A percentile compares a stretch with the other conserved stretches of the same genome.
These are phyloP conservation scores for Rhamnusium bicolor DNA, from an alignment of 2,888 invertebrate species.

Conservation along the genomic window DNA sequence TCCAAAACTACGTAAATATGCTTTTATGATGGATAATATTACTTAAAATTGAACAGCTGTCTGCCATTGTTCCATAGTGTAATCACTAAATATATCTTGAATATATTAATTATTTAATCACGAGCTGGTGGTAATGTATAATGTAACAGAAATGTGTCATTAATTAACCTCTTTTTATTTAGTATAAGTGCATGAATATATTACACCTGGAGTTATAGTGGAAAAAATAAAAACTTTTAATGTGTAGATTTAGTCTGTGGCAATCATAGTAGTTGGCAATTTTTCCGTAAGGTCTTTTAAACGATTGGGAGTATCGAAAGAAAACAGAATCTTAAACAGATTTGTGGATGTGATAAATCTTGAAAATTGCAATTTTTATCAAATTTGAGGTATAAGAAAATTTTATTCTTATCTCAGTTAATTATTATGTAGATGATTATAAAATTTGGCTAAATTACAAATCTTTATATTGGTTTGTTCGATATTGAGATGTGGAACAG, in stretches of 20 bases:
- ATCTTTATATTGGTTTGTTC: too few relatives aligned
- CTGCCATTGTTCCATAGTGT: not conserved
- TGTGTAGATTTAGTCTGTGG: not conserved
- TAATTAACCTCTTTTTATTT: not conserved
- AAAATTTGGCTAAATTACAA: too few relatives aligned
- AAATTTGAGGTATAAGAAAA: too few relatives aligned
- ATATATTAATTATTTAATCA: not conserved
- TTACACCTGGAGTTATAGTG: not conserved
- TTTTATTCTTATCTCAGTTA: too few relatives aligned
- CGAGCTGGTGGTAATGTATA: not conserved
- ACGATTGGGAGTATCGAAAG: too few relatives aligned
- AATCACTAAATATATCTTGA: not conserved
- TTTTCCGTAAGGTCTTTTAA: too few relatives aligned
- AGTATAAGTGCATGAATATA: not conserved
- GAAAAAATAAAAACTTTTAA: not conserved
- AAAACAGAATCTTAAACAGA: too few relatives aligned
- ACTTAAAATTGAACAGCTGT: slow-evolving; percentile 32
- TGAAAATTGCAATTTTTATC: too few relatives aligned
- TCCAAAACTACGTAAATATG: slow-evolving; percentile 49
- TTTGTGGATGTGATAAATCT: too few relatives aligned
- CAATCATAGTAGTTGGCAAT: not conserved
- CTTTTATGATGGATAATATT: slow-evolving; percentile 33
- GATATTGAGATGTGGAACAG: too few relatives aligned
- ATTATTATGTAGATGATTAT: too few relatives aligned
- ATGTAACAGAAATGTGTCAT: not conserved